Evolutionary conservation across 2,113 vertebrate genomes (phyloP).

Genomic region (Malurus elegans): DNA sequence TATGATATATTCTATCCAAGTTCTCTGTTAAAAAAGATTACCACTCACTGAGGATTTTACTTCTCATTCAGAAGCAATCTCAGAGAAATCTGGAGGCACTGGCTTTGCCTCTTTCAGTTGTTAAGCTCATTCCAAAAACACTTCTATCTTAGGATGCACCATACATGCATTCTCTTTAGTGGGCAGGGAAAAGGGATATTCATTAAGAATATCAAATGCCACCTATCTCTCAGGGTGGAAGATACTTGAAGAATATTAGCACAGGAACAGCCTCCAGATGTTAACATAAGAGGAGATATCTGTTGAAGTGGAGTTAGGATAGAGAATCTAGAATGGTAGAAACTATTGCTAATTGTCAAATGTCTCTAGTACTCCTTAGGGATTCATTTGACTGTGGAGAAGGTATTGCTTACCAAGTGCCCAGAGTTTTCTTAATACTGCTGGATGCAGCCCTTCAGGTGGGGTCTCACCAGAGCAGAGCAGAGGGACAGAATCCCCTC

Average conservation of each 20-base stretch:
- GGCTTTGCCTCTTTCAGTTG: not conserved
- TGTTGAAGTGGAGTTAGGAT: not conserved
- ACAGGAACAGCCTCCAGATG: not conserved
- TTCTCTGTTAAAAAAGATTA: not conserved
- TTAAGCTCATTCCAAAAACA: not conserved
- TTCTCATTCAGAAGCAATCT: not conserved
- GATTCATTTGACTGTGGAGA: not conserved
- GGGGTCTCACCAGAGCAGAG: fast-evolving
- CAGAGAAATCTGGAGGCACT: not conserved
- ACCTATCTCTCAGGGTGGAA: not conserved
- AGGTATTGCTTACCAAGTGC: not conserved
- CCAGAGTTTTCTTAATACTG: not conserved
- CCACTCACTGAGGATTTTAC: not conserved
- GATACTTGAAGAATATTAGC: not conserved
- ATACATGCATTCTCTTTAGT: not conserved
- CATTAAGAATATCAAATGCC: not conserved
- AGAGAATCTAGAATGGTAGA: not conserved
- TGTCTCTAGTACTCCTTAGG: not conserved
- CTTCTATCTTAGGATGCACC: not conserved
- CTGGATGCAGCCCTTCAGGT: not conserved
- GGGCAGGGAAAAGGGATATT: fast-evolving
- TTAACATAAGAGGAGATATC: not conserved
- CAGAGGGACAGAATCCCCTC: not conserved
- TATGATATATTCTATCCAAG: not conserved
- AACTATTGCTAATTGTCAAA: not conserved